Percentiles rank a stretch among this genome's conserved stretches.
phyloP scores from a whole-genome alignment of 2,113 vertebrate genomes.

The Pelvicachromis taeniatus region DNA sequence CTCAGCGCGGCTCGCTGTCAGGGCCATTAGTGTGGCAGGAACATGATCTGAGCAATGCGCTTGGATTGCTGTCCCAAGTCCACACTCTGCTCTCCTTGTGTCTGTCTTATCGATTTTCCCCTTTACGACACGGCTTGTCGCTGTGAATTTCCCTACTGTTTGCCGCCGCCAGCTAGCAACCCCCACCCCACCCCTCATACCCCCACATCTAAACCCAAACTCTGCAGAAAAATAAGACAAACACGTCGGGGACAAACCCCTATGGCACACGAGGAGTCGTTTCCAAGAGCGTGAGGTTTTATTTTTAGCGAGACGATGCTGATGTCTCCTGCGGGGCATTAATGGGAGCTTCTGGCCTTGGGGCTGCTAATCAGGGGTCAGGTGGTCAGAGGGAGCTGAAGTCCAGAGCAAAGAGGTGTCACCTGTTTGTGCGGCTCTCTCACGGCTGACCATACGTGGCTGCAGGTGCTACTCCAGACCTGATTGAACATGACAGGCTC shows the following conservation, averaged over 20 bases:
- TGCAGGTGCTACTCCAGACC: constrained; percentile 81
- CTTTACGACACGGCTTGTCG: constrained; percentile 93
- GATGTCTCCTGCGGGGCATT: constrained; percentile 36
- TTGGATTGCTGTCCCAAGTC: constrained; percentile 97
- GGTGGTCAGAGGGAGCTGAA: constrained; percentile 48
- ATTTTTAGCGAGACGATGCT: constrained; percentile 45
- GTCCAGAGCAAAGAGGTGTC: constrained; percentile 70
- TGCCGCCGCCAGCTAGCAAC: constrained; percentile 78
- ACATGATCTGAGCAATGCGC: constrained; percentile 96
- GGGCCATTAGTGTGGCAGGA: constrained; percentile 81
- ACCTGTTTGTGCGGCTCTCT: constrained; percentile 77
- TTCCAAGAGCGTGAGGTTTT: constrained; percentile 1
- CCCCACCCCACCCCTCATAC: constrained; percentile 5
- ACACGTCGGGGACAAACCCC: constrained; percentile 4
- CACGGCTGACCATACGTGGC: constrained; percentile 70
- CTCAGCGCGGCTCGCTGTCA: constrained; percentile 86
- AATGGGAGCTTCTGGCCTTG: background rate
- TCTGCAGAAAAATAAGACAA: constrained; percentile 32
- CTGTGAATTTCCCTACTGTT: constrained; percentile 91
- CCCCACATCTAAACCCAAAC: constrained; percentile 17
- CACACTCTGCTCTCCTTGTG: constrained; percentile 88
- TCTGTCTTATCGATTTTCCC: constrained; percentile 99
- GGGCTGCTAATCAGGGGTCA: constrained; percentile 42
- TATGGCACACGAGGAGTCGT: background rate
- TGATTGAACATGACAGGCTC: constrained; percentile 86